Evolutionary conservation across 2,113 vertebrate species (phyloP), one percentile per base, ranked within the genome.

Genomic region (Dasypus novemcinctus): DNA sequence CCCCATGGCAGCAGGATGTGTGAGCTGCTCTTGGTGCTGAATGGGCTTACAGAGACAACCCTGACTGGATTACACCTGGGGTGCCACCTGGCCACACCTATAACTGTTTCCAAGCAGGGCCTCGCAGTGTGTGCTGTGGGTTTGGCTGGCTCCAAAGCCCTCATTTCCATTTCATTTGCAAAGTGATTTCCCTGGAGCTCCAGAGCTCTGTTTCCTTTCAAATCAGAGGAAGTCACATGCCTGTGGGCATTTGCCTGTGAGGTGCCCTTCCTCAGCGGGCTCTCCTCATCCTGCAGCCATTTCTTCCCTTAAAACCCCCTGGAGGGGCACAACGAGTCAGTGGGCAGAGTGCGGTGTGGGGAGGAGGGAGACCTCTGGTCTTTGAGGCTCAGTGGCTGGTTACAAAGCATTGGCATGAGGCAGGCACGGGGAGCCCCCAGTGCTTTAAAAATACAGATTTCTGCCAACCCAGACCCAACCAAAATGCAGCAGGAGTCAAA

Each of bases 81-180:
- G 18, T 54, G 76, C 59, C 63, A 74, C 92, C 80, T 75, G 81
- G 74, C 17, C 29, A 0, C 72, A 68, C 59, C 90, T 82, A 52
- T 82, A 46, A 46, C 46, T 49, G 78, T 91, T 61, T 87, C 68
- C 57, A 29, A 64, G 52, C 17, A 81, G 49, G 25, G 84, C 33
- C 72, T 78, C 18, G 1, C 31, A 13, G 54, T 49, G 3, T 11
- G 59, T 31, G 5, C 68, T 20, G 1, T 23, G 61, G 27, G 86
- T 78, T 20, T 54, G 80, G 41, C 52, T 4, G 0, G 54, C 54
- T 64, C n/a, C 25, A 54, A 71, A 75, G 64, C 41, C 57, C 82
- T 79, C 69, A 18, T 95, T 94, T 91, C 59, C 79, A 80, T 91
- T 74, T 87, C 33, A 75, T 96, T 96, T 96, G 95, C 79, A 94